phyloP scores from a whole-genome alignment of 2,797 vertebrate species.

The Acipenser transmontanus region DNA sequence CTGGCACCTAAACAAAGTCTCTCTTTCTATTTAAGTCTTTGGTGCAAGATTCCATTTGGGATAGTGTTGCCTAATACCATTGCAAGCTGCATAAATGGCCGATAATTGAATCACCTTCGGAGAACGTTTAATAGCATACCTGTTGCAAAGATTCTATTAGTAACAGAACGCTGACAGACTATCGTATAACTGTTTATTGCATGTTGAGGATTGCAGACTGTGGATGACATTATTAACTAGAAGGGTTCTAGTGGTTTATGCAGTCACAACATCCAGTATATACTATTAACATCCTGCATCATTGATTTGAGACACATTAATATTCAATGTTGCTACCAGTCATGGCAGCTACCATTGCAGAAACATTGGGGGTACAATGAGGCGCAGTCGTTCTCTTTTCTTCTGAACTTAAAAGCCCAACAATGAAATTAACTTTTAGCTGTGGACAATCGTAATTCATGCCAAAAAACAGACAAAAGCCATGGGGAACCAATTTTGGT shows the following conservation, averaged over 20 bases:
- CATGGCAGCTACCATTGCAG: too few relatives aligned
- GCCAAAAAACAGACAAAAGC: too few relatives aligned
- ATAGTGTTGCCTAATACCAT: constrained; percentile 41
- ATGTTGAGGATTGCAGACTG: neutral
- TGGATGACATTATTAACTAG: neutral
- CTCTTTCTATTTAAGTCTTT: constrained; percentile 56
- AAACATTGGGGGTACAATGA: too few relatives aligned
- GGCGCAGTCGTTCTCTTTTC: too few relatives aligned
- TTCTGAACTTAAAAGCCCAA: too few relatives aligned
- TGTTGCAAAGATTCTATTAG: neutral
- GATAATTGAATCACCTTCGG: constrained; percentile 26
- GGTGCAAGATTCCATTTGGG: constrained; percentile 51
- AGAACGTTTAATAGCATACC: neutral
- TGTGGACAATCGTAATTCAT: too few relatives aligned
- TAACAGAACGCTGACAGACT: neutral
- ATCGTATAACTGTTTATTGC: neutral
- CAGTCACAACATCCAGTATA: neutral
- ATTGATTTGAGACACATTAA: too few relatives aligned
- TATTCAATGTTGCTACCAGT: too few relatives aligned
- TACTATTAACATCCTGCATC: too few relatives aligned
- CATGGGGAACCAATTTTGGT: too few relatives aligned
- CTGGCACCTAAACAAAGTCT: constrained; percentile 55
- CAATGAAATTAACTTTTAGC: too few relatives aligned
- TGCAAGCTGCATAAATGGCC: constrained; percentile 35
- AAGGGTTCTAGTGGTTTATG: neutral